Evolutionary conservation across 1,140 invertebrate genomes (phyloP).

Genomic region (Trinorchestia longiramus): DNA sequence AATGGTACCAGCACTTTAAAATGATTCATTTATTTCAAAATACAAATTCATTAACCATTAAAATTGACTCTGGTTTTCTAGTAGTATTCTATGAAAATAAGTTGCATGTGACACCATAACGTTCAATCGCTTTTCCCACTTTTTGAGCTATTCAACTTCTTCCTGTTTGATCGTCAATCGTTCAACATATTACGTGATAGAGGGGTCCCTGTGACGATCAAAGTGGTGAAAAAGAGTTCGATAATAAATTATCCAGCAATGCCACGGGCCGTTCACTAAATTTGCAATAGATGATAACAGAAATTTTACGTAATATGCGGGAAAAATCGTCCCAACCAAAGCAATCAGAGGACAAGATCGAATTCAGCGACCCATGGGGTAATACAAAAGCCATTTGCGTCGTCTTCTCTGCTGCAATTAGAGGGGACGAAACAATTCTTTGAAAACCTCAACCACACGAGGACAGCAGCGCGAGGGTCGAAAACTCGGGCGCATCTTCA

Average conservation of each 20-base stretch:
- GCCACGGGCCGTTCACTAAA: not conserved
- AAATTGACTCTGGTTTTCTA: too few relatives aligned
- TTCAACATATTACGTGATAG: not conserved
- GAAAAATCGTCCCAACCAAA: not conserved
- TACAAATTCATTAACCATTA: too few relatives aligned
- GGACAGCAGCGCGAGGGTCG: not conserved
- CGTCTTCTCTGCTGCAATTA: conserved; percentile 27
- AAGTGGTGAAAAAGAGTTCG: not conserved
- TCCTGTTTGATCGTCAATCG: not conserved
- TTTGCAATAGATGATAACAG: not conserved
- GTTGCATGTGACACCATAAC: not conserved
- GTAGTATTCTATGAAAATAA: not conserved
- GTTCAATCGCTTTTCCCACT: not conserved
- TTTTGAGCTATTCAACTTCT: not conserved
- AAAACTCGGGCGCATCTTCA: not conserved
- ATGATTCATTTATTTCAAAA: too few relatives aligned
- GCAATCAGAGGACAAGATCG: conserved; percentile 12
- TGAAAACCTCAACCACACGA: not conserved
- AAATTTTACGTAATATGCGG: not conserved
- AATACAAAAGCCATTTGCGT: conserved; percentile 21
- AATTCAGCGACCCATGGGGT: not conserved
- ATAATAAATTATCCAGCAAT: not conserved
- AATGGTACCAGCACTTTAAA: too few relatives aligned
- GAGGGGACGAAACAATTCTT: conserved; percentile 39
- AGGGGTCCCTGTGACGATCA: not conserved